Evolutionary conservation across 1,140 invertebrate genomes (phyloP), one percentile per base, ranked within the genome.

Genomic region (Ceratina australensis): DNA sequence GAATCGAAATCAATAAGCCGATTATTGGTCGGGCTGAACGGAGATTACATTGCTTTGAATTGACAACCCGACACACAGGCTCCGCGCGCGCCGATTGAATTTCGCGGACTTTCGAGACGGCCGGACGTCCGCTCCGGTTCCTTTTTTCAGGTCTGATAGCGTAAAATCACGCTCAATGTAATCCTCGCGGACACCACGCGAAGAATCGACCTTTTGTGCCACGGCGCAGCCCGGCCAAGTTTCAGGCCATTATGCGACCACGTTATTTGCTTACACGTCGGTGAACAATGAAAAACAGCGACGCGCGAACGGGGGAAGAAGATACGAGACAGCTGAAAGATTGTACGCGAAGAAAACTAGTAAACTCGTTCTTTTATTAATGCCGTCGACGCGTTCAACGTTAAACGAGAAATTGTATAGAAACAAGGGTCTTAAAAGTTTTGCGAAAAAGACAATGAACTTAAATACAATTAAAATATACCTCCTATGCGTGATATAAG

Each of bases 1-100:
- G 77, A 89, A 83, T 86, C 83, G 80, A 90, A 90, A 90, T 90
- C 89, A 90, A 90, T 90, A 90, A 89, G 83, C 86, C 84, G 89
- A 90, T 89, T 90, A 89, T 89, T 88, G 84, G 83, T 42, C 63
- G 80, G 63, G 78, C 79, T 82, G 66, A 88, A 82, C 87, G 85
- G 87, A 89, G 89, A 89, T 90, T 90, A 90, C 86, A 82, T 86
- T 83, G 84, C 86, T 87, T 84, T 83, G 85, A 90, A 89, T 89
- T 87, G 87, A 90, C 87, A 88, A 81, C 77, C 68, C 72, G 84
- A 83, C 84, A 80, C 72, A 78, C 26, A 54, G 16, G n/a, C 52
- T n/a, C 76, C 75, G 72, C 78, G 67, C 50, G 77, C 60, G 74
- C 47, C 80, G 80, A 87, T 82, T 88, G 81, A 88, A 87, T 88